Conservation (phyloP, 1,140 invertebrate genomes). For the Samia ricini region DNA sequence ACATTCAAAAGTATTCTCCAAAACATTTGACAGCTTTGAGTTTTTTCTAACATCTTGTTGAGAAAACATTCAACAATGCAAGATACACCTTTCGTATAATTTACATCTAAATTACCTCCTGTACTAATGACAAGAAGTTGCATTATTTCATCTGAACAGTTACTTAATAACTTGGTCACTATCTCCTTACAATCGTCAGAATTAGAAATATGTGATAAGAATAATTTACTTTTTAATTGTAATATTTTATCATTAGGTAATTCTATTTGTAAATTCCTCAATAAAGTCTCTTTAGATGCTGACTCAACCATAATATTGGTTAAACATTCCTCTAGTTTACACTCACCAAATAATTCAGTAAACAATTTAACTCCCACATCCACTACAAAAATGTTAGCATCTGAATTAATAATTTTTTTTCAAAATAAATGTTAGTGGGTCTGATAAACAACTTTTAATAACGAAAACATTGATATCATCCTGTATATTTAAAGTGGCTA, state of each 20-base stretch:
- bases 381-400: slow-evolving; percentile 34
- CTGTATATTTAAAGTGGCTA: slow-evolving; percentile 34
- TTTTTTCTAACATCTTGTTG: slow-evolving; percentile 64
- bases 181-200: slow-evolving; percentile 27
- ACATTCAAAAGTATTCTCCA: slow-evolving; percentile 70
- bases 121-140: slow-evolving; percentile 51
- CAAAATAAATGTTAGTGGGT: slow-evolving; percentile 58
- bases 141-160: slow-evolving; percentile 35
- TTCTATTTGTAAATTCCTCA: slow-evolving; percentile 41
- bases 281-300: slow-evolving; percentile 58
- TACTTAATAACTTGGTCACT: slow-evolving; percentile 37
- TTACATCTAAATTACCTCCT: slow-evolving; percentile 33
- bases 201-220: slow-evolving; percentile 48
- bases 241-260: slow-evolving; percentile 40
- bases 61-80: slow-evolving; percentile 70
- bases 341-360: slow-evolving; percentile 47
- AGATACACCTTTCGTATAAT: slow-evolving; percentile 54
- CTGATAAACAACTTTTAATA: slow-evolving; percentile 47
- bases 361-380: slow-evolving; percentile 50
- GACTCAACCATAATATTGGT: slow-evolving; percentile 65
- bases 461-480: slow-evolving; percentile 28
- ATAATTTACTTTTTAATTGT: slow-evolving; percentile 51
- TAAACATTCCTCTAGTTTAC: slow-evolving; percentile 62
- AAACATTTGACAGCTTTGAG: slow-evolving; percentile 54
- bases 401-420: slow-evolving; percentile 59